A percentile compares a stretch with the other conserved stretches of the same genome.
These are phyloP conservation scores for Anniella stebbinsi DNA, from an alignment of 2,797 vertebrate genomes.

Conservation along the genomic window DNA sequence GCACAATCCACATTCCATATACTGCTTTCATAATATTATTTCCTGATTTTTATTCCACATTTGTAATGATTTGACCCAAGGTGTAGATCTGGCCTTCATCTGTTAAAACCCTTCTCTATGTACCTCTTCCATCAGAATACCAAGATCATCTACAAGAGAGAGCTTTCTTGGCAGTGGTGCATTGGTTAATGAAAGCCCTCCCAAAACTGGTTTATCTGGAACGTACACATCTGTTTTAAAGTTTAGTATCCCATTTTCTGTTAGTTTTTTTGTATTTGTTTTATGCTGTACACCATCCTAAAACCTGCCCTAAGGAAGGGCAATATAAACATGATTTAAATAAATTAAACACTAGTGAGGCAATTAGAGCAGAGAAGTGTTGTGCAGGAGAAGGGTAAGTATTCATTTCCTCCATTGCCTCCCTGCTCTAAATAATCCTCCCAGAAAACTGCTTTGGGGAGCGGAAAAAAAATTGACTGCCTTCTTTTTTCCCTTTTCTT, in stretches of 20 bases:
- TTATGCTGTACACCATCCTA: not conserved
- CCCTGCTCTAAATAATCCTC: too few relatives aligned
- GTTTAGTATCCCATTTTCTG: not conserved
- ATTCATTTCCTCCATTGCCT: not conserved
- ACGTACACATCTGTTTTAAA: not conserved
- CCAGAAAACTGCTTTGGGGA: not conserved
- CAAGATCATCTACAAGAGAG: not conserved
- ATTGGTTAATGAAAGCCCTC: not conserved
- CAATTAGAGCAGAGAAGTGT: not conserved
- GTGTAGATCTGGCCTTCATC: too few relatives aligned
- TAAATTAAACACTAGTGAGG: not conserved
- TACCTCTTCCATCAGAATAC: not conserved
- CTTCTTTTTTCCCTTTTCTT: not conserved
- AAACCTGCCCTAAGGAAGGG: not conserved
- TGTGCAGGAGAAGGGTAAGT: not conserved
- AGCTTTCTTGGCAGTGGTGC: not conserved
- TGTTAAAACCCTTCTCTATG: not conserved
- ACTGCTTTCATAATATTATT: too few relatives aligned
- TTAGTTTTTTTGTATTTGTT: not conserved
- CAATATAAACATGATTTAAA: not conserved
- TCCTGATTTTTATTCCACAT: too few relatives aligned
- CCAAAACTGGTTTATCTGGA: not conserved
- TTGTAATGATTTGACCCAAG: too few relatives aligned
- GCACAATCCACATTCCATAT: too few relatives aligned
- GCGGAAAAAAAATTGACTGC: not conserved